Evolutionary conservation across 2,113 vertebrate species (phyloP).

Genomic region (Nerophis lumbriciformis): DNA sequence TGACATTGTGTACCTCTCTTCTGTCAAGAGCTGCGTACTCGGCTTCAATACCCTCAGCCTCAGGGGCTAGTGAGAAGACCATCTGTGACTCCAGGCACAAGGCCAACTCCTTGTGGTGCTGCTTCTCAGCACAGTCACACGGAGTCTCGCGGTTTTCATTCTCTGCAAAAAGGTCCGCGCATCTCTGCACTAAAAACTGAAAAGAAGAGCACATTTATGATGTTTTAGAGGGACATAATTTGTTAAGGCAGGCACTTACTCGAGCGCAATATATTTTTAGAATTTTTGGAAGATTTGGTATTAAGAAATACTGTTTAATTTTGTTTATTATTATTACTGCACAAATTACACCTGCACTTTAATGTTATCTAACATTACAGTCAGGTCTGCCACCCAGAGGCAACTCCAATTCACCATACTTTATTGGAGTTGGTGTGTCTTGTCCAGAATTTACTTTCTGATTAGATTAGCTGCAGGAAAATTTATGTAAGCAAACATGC

Average conservation of each 20-base stretch:
- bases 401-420: too few species aligned
- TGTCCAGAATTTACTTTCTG: neutral
- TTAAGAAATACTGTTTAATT: too few species aligned
- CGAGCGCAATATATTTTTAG: neutral
- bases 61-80: conserved; percentile 94
- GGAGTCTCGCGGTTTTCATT: conserved; percentile 97
- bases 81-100: conserved; percentile 97
- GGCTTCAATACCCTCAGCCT: conserved; percentile 91
- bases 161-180: conserved; percentile 93
- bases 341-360: too few species aligned
- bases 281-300: too few species aligned
- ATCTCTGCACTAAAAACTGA: conserved; percentile 81
- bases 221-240: neutral
- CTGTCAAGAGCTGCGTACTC: conserved; percentile 95
- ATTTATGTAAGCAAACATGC: too few species aligned
- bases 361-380: too few species aligned
- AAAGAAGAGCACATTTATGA: conserved; percentile 3
- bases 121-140: conserved; percentile 97
- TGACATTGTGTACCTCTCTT: conserved; percentile 81
- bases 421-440: neutral
- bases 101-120: conserved; percentile 94
- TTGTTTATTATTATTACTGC: too few species aligned
- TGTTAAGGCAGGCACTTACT: neutral
- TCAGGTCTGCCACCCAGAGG: too few species aligned
- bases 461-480: neutral